Conservation (phyloP, 2,888 invertebrate genomes). For the Cinara cedri region DNA sequence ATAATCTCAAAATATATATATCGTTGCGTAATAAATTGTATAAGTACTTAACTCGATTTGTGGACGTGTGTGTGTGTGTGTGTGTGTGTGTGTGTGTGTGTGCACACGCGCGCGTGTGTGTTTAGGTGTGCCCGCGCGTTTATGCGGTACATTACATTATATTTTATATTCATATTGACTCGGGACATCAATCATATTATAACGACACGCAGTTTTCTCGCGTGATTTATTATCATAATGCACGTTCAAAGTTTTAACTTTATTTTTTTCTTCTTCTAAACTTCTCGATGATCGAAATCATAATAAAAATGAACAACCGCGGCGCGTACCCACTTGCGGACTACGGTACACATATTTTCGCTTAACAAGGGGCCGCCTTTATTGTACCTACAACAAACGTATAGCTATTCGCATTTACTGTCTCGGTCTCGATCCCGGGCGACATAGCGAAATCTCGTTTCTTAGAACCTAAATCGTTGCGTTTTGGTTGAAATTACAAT, state of each 20-base stretch:
- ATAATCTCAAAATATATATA: neutral
- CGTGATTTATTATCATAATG: constrained; percentile 30
- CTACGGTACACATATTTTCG: neutral
- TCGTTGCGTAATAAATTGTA: neutral
- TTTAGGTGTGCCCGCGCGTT: too few relatives aligned
- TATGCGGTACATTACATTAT: neutral
- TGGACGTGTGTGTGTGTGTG: neutral
- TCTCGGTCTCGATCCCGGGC: too few relatives aligned
- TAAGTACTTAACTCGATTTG: neutral
- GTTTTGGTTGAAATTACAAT: too few relatives aligned
- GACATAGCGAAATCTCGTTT: too few relatives aligned
- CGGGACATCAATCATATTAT: constrained; percentile 28
- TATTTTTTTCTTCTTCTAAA: neutral
- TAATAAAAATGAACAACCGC: neutral
- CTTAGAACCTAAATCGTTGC: too few relatives aligned
- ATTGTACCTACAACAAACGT: too few relatives aligned
- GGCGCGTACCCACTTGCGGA: neutral
- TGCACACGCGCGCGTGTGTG: too few relatives aligned
- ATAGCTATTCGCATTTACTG: too few relatives aligned
- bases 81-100: too few relatives aligned
- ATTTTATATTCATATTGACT: constrained; percentile 24
- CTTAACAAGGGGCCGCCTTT: too few relatives aligned
- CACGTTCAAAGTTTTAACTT: constrained; percentile 27
- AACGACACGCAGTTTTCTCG: constrained; percentile 1
- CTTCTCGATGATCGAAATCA: constrained; percentile 8